Conservation (phyloP, 2,797 vertebrate genomes). For the Ctenochaetus hawaiiensis region DNA sequence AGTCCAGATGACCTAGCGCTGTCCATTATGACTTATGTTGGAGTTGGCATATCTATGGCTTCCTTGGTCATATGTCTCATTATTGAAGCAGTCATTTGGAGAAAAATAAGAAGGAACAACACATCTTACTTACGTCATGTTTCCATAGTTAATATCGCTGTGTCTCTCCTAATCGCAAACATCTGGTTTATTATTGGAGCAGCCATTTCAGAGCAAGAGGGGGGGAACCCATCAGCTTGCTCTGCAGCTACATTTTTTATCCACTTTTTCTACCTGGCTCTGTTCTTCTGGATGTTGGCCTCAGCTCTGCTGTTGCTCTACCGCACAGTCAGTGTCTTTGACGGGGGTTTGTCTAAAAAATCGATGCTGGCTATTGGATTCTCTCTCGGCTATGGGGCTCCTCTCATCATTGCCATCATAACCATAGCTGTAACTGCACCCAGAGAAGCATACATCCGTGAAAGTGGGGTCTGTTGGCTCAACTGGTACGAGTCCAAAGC, state of each 20-base stretch:
- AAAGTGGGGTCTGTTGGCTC: constrained; percentile 86
- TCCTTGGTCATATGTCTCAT: constrained; percentile 89
- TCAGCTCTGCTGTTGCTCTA: constrained; percentile 92
- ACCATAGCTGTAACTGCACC: constrained; percentile 90
- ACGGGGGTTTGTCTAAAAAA: constrained; percentile 83
- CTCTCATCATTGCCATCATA: constrained; percentile 87
- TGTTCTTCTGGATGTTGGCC: constrained; percentile 96
- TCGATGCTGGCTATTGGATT: constrained; percentile 88
- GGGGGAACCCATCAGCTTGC: constrained; percentile 69
- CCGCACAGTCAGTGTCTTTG: constrained; percentile 88
- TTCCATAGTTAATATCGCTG: constrained; percentile 90
- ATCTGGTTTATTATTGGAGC: constrained; percentile 90
- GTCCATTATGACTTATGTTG: constrained; percentile 87
- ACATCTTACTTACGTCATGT: constrained; percentile 91
- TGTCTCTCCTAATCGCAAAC: constrained; percentile 90
- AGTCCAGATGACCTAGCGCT: neutral
- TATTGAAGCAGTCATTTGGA: constrained; percentile 91
- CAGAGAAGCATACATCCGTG: constrained; percentile 73
- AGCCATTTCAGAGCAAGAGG: constrained; percentile 52
- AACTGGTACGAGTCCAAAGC: constrained; percentile 87
- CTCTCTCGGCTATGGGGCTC: constrained; percentile 89
- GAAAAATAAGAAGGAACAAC: constrained; percentile 86
- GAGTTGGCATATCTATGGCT: constrained; percentile 88
- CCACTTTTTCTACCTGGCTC: constrained; percentile 93
- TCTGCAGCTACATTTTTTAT: constrained; percentile 89